Evolutionary conservation across 1,140 invertebrate species (phyloP), one percentile per base, ranked within the genome.

Genomic region (Lasioglossum albipes): DNA sequence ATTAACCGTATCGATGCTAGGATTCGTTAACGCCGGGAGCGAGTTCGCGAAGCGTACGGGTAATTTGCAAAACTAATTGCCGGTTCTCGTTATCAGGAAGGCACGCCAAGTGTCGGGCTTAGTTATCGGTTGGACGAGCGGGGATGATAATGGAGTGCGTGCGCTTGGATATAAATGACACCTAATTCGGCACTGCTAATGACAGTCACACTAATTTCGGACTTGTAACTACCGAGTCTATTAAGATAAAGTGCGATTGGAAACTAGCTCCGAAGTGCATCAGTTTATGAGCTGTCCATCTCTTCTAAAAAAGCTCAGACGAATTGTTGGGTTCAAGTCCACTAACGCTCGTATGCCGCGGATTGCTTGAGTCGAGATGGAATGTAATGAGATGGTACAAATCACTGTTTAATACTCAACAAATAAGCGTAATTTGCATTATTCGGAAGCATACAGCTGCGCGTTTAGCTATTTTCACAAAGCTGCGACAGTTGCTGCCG

Each of bases 1-100:
- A 18, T 41, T 41, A 36, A 9, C 6, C 36, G n/a, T 7, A 6
- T 12, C 66, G 42, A 12, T 13, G 16, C 68, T 1, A 57, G 7
- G 68, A 49, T 78, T 62, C 52, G 45, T 49, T 72, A 52, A 65
- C n/a, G 41, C 54, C 10, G 12, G 5, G 7, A 2, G 49, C n/a
- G 54, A 70, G 49, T 42, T 42, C 20, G 41, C 18, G 42, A 0
- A 49, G n/a, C 66, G 57, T 2, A 20, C 16, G 6, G 45, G 62
- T 61, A 79, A 79, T 79, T 79, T 66, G 69, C 76, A 62, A 79
- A 79, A 73, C 76, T 79, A 79, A 79, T 79, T 79, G 62, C 52
- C 62, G 6, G 61, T 73, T 73, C 22, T 49, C 61, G 76, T 79
- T 79, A 79, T 79, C 76, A 22, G 45, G 69, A n/a, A 79, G 76